Percentiles rank a stretch among this genome's conserved stretches.
Evolutionary conservation across 30 jellyfish, hydroid and myxozoan genomes (phyloP).

Genomic region (Calvadosia cruxmelitensis): DNA sequence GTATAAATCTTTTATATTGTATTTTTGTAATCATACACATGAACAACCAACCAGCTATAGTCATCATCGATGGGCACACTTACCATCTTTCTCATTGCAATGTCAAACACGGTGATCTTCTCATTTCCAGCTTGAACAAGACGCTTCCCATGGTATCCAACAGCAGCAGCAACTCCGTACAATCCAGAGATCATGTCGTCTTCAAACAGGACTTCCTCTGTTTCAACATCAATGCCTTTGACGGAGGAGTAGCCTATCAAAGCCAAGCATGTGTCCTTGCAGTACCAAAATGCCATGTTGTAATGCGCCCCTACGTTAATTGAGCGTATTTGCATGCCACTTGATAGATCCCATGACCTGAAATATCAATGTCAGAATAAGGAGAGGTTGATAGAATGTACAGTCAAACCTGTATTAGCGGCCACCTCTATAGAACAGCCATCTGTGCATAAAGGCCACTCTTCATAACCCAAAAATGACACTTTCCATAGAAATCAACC

Average conservation of each 20-base stretch:
- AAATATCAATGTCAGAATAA: background rate
- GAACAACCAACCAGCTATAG: too few species aligned
- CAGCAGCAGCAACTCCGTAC: slow-evolving; percentile 36
- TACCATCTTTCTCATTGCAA: slow-evolving; percentile 32
- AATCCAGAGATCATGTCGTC: slow-evolving; percentile 38
- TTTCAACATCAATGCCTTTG: slow-evolving; percentile 26
- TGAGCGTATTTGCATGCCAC: slow-evolving; percentile 39
- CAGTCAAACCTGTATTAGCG: too few species aligned
- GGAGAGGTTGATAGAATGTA: background rate
- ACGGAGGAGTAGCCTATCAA: slow-evolving; percentile 32
- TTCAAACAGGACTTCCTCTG: slow-evolving; percentile 44
- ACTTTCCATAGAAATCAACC: too few species aligned
- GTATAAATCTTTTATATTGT: too few species aligned
- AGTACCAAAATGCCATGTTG: slow-evolving; percentile 6
- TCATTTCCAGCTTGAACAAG: slow-evolving; percentile 36
- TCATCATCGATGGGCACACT: too few species aligned
- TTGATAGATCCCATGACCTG: slow-evolving; percentile 58
- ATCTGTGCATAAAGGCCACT: too few species aligned
- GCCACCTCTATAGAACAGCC: too few species aligned
- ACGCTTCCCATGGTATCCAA: slow-evolving; percentile 24
- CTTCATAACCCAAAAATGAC: too few species aligned
- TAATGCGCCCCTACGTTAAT: slow-evolving; percentile 13
- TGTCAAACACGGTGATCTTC: slow-evolving; percentile 33
- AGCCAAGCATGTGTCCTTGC: slow-evolving; percentile 33
- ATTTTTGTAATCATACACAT: too few species aligned